Conservation (phyloP, 2,113 vertebrate species). For the Cathartes aura region DNA sequence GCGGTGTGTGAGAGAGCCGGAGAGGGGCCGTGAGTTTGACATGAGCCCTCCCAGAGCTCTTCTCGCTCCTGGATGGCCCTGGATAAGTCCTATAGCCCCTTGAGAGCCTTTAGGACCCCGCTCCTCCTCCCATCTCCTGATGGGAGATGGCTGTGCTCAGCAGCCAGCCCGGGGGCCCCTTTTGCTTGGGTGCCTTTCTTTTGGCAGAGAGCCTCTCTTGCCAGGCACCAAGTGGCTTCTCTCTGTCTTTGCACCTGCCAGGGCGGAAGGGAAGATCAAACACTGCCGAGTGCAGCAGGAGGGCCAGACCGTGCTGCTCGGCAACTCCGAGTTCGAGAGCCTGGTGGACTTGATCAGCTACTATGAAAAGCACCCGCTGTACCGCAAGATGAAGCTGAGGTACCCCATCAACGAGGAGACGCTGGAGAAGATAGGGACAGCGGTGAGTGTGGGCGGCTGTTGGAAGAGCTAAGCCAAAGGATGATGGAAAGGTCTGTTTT, state of each 20-base stretch:
- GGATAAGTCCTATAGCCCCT: not conserved
- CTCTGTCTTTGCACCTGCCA: slow-evolving; percentile 41
- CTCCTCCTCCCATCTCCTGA: not conserved
- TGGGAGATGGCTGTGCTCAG: not conserved
- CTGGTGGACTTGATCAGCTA: slow-evolving; percentile 96
- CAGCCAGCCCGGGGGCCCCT: not conserved
- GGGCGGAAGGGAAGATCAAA: slow-evolving; percentile 98
- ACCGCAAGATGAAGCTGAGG: slow-evolving; percentile 98
- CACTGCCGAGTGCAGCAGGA: slow-evolving; percentile 98
- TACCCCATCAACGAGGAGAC: slow-evolving; percentile 99
- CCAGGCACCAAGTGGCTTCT: not conserved
- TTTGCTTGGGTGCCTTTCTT: not conserved
- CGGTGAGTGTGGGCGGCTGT: slow-evolving; percentile 75
- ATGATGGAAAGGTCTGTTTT: accelerated
- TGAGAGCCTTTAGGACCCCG: not conserved
- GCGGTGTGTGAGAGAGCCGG: not conserved
- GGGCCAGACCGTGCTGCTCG: slow-evolving; percentile 91
- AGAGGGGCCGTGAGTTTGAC: not conserved
- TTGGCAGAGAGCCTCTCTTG: not conserved
- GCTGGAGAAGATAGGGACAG: slow-evolving; percentile 97
- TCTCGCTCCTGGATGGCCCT: not conserved
- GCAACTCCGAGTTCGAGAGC: slow-evolving; percentile 96
- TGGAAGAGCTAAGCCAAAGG: not conserved
- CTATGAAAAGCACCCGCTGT: slow-evolving; percentile 94
- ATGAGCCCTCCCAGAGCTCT: not conserved